These are phyloP conservation scores for Mesochorus sp. DNA, from an alignment of 2,888 invertebrate genomes.

Conservation along the genomic window DNA sequence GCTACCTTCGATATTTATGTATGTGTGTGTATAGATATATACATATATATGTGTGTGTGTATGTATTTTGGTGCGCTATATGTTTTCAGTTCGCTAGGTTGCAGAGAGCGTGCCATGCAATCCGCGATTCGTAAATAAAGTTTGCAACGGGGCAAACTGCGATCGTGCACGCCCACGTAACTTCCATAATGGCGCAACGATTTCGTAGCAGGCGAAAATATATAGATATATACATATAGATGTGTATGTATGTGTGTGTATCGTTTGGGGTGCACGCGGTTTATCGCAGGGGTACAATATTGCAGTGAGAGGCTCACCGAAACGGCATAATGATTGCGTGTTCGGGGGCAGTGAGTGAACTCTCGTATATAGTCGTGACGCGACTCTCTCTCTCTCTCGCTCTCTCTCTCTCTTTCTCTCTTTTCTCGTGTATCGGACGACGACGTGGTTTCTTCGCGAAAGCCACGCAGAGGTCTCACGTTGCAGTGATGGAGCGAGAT, in stretches of 20 bases:
- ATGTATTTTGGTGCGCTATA: too few species aligned
- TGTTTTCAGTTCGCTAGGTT: constrained; percentile 47
- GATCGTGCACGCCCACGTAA: constrained; percentile 79
- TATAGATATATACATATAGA: constrained; percentile 16
- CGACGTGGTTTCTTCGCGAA: constrained; percentile 10
- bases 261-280: constrained; percentile 48
- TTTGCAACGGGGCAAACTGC: constrained; percentile 79
- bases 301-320: constrained; percentile 48
- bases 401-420: neutral
- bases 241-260: constrained; percentile 63
- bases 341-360: constrained; percentile 73
- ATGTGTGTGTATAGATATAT: neutral
- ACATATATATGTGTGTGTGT: constrained; percentile 3
- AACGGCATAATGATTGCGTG: constrained; percentile 79
- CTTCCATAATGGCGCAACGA: constrained; percentile 80
- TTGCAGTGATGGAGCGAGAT: constrained; percentile 56
- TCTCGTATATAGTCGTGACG: constrained; percentile 48
- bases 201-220: constrained; percentile 65
- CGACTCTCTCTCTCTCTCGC: neutral
- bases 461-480: constrained; percentile 61
- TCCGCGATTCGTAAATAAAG: constrained; percentile 79
- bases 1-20: constrained; percentile 19
- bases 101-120: constrained; percentile 69
- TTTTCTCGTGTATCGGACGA: neutral
- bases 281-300: constrained; percentile 53